Evolutionary conservation across 2,113 vertebrate species (phyloP), one percentile per base, ranked within the genome.

Genomic region (Chloropsis hardwickii): DNA sequence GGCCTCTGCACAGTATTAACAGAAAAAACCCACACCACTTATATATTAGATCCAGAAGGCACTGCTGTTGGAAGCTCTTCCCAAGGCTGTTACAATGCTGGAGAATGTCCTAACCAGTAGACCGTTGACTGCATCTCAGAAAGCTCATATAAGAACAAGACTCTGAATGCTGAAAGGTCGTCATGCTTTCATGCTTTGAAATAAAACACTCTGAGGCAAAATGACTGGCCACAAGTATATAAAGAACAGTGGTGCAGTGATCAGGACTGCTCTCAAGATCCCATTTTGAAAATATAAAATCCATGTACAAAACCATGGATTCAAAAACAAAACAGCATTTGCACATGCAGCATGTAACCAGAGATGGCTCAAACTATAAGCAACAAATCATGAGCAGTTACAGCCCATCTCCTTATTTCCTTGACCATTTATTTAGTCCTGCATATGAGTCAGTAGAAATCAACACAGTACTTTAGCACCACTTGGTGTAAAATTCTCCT

Each of bases 181-280:
- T 96, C 94, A 96, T 90, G 97, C 97, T 96, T 95, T 92, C 71
- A 66, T 96, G 96, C 90, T 72, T 90, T 81, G 86, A 97, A 97
- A 97, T 92, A 96, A 92, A 97, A 93, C 71, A 72, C 64, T 86
- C 56, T 57, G 67, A 86, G 87, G 82, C 27, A 89, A 92, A 93
- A 93, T 45, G 35, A 96, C 69, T 86, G 44, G 70, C 53, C 87
- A 86, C 72, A 82, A 87, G 80, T 71, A 84, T 79, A 81, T 80
- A 81, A 91, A 93, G 61, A 90, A 91, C 31, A 79, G 80, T 12
- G 29, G 64, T 39, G 54, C 47, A 86, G 42, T 29, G 21, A 89
- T 79, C 31, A 67, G 56, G 35, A 77, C 22, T 29, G 18, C 81
- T 85, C 61, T 66, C 87, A 86, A 92, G 73, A 93, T 89, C 58